Evolutionary conservation across 1,140 invertebrate genomes (phyloP), one percentile per base, ranked within the genome.

Genomic region (Idris sp.): DNA sequence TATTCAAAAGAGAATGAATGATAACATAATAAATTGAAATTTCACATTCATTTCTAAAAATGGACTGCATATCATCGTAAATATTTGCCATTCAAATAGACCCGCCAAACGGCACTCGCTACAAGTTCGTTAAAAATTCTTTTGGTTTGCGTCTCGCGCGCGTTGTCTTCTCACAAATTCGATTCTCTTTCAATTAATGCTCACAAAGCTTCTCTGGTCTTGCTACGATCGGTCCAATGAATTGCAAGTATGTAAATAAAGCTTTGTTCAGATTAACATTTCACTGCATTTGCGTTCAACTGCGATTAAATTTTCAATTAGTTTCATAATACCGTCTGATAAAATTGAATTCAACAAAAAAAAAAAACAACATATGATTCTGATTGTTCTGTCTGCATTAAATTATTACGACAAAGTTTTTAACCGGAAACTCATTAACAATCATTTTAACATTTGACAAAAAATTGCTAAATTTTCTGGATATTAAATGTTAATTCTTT

Each of bases 141-240:
- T 72, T 62, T 64, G 43, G 58, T 26, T n/a, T n/a, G n/a, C n/a
- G n/a, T n/a, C 19, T 28, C 25, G 25, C 6, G 22, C 41, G 26
- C 35, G 44, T 41, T 62, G 19, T 72, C 58, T 56, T 56, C 41
- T 46, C 18, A 15, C 40, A 62, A 62, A 72, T 62, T 72, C 49
- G 49, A 72, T 62, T 72, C 67, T 72, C 67, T 72, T 72, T 72
- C 67, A 62, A 62, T 56, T 72, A 62, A 40, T 56, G 48, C 26
- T 53, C 36, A 48, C 65, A 71, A 71, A 71, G 54, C 48, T 35
- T n/a, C n/a, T 33, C 30, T 16, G 30, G 10, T 14, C 31, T 51
- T 49, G 33, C 25, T 15, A 11, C 36, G 67, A 61, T 54, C 48
- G 51, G 43, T 22, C 64, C 68, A 58, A 64, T 56, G 68, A 64